These are phyloP conservation scores for Eugnorisma glareosa DNA, from an alignment of 2,888 invertebrate species.

Conservation along the genomic window DNA sequence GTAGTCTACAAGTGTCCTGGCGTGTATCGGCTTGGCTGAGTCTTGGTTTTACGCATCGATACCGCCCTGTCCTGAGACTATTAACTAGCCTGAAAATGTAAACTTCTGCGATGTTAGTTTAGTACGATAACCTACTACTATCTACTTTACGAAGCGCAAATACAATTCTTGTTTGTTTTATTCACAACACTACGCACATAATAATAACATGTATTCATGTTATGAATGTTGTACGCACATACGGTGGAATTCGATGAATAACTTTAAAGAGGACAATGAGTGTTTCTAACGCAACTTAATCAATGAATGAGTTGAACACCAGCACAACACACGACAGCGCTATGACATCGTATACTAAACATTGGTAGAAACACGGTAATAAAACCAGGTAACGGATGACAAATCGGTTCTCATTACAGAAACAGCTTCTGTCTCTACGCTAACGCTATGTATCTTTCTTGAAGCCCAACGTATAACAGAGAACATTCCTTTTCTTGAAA, in stretches of 20 bases:
- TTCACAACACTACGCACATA: background rate
- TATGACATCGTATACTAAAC: conserved; percentile 31
- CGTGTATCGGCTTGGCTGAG: conserved; percentile 61
- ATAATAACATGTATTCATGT: conserved; percentile 11
- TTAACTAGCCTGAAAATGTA: conserved; percentile 67
- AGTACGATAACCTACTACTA: background rate
- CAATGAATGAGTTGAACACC: conserved; percentile 37
- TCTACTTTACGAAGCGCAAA: background rate
- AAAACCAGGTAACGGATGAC: conserved; percentile 70
- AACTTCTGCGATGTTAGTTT: conserved; percentile 26
- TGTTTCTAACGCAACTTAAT: conserved; percentile 32
- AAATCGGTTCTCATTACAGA: conserved; percentile 75
- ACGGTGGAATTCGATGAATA: conserved; percentile 16
- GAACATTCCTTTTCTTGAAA: conserved; percentile 77
- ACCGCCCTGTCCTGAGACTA: conserved; percentile 64
- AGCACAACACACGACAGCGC: background rate
- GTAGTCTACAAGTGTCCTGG: conserved; percentile 67
- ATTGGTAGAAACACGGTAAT: conserved; percentile 54
- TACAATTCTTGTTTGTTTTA: conserved; percentile 1
- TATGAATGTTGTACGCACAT: background rate
- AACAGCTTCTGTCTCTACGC: conserved; percentile 71
- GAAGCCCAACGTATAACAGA: conserved; percentile 73
- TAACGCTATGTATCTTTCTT: conserved; percentile 75
- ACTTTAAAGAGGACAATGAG: conserved; percentile 12
- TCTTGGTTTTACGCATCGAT: conserved; percentile 61